Conservation (phyloP, 2,797 vertebrate genomes). For the Coracias cyanogaster region DNA sequence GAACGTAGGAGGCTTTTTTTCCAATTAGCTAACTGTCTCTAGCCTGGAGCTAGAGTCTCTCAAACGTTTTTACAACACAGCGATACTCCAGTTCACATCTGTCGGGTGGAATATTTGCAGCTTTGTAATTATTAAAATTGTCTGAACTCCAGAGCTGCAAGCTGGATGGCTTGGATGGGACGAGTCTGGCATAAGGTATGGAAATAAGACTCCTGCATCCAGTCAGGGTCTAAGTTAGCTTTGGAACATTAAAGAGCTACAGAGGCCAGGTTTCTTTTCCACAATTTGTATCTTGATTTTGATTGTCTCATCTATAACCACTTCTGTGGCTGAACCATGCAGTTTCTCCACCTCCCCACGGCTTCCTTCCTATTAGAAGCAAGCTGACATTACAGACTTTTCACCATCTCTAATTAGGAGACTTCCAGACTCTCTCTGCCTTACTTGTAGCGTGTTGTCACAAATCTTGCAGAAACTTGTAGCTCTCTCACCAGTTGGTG, state of each 20-base stretch:
- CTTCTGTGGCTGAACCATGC: neutral
- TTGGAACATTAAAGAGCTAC: neutral
- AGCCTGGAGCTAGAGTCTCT: constrained; percentile 62
- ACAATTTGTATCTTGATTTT: neutral
- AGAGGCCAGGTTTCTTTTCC: neutral
- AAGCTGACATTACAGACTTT: neutral
- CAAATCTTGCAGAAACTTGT: neutral
- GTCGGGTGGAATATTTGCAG: constrained; percentile 58
- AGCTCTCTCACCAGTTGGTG: neutral
- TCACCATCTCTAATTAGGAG: neutral
- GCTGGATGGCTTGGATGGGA: neutral
- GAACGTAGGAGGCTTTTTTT: neutral
- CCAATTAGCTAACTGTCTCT: constrained; percentile 59
- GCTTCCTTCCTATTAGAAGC: neutral
- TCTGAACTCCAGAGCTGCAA: constrained; percentile 13
- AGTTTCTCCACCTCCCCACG: fast-evolving
- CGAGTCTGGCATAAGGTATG: neutral
- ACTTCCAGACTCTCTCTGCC: neutral
- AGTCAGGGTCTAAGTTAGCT: neutral
- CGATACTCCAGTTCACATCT: constrained; percentile 57
- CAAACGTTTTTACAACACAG: constrained; percentile 67
- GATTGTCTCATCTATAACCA: neutral
- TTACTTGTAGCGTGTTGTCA: neutral
- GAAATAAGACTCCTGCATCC: neutral
- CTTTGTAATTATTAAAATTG: constrained; percentile 51